Evolutionary conservation across 2,113 vertebrate genomes (phyloP).

Genomic region (Maccullochella peelii): DNA sequence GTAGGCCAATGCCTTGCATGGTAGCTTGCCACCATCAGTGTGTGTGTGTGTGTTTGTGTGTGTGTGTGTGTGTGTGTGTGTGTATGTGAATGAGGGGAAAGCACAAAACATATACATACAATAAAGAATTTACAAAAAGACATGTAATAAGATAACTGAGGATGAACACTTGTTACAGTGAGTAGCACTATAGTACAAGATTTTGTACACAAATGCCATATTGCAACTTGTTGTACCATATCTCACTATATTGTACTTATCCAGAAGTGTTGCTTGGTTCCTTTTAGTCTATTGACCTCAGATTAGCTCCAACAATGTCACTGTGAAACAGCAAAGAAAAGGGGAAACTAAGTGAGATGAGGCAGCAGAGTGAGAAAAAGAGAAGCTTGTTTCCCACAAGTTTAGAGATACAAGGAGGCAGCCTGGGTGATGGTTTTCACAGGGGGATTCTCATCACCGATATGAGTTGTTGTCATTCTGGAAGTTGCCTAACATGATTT

Average conservation of each 20-base stretch:
- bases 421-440: constrained; percentile 46
- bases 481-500: constrained; percentile 59
- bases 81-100: background rate
- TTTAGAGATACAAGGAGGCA: constrained; percentile 35
- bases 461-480: constrained; percentile 51
- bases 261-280: constrained; percentile 39
- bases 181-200: background rate
- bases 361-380: constrained; percentile 35
- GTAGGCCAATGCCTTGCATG: background rate
- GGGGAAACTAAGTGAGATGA: constrained; percentile 52
- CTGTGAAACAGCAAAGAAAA: constrained; percentile 76
- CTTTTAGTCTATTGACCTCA: constrained; percentile 24
- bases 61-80: background rate
- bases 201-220: background rate
- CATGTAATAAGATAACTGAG: no score
- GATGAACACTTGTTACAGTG: background rate
- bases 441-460: constrained; percentile 52
- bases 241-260: background rate
- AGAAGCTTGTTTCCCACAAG: constrained; percentile 58
- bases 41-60: background rate
- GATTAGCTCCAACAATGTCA: constrained; percentile 66
- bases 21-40: background rate
- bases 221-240: constrained; percentile 10
- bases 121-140: background rate
- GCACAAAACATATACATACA: background rate